Evolutionary conservation across 2,888 invertebrate genomes (phyloP).

Genomic region (Cantharis rustica): DNA sequence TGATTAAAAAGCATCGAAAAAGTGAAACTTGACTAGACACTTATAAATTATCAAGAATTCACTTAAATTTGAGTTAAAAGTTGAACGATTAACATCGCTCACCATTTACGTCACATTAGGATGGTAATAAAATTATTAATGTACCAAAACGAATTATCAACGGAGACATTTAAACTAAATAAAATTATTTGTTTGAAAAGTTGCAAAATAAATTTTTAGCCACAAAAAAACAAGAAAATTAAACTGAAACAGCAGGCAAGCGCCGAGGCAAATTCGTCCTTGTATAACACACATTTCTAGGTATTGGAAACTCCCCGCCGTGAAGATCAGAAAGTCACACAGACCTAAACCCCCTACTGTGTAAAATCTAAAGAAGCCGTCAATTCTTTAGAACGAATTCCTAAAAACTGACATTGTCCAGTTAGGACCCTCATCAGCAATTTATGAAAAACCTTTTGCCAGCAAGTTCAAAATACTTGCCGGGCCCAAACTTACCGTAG

Average conservation of each 20-base stretch:
- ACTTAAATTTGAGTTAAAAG: not conserved
- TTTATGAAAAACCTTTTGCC: constrained; percentile 37
- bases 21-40: constrained; percentile 1
- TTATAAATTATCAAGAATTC: constrained; percentile 2
- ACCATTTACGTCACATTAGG: constrained; percentile 1
- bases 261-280: constrained; percentile 24
- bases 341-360: constrained; percentile 33
- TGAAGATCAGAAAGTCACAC: constrained; percentile 37
- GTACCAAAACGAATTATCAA: not conserved
- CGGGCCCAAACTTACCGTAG: constrained; percentile 29
- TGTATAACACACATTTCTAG: constrained; percentile 24
- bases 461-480: constrained; percentile 35
- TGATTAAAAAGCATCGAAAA: constrained; percentile 1
- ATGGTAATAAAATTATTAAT: constrained; percentile 1
- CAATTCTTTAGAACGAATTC: constrained; percentile 37
- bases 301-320: constrained; percentile 29
- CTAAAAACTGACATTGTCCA: constrained; percentile 38
- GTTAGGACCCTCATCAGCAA: constrained; percentile 37
- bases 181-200: not conserved
- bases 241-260: constrained; percentile 19
- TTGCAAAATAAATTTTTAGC: not conserved
- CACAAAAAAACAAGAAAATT: not conserved
- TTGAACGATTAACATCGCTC: constrained; percentile 3
- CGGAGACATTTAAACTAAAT: not conserved
- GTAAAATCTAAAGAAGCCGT: constrained; percentile 36